Conservation (phyloP, 1,140 invertebrate genomes). For the Dendroctonus valens region DNA sequence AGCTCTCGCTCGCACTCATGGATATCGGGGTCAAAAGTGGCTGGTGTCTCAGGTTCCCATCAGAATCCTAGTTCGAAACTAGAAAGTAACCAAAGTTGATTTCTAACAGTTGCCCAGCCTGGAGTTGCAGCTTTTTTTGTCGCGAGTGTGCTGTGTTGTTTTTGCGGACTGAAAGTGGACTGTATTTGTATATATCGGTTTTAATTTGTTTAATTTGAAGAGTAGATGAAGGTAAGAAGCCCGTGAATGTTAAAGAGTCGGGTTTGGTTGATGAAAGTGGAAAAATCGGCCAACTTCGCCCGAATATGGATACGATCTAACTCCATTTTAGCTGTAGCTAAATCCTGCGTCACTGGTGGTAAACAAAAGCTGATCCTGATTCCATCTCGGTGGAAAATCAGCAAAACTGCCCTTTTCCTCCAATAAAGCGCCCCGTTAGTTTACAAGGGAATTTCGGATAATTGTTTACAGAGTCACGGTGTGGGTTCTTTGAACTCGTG, state of each 20-base stretch:
- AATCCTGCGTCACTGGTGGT: constrained; percentile 31
- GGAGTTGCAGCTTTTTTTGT: constrained; percentile 16
- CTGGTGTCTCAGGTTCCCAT: no score
- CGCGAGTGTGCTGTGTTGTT: constrained; percentile 40
- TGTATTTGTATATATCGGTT: constrained; percentile 41
- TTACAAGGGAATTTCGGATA: no score
- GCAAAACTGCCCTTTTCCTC: no score
- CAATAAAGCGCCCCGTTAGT: no score
- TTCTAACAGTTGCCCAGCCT: neutral
- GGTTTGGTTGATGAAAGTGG: neutral
- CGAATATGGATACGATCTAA: constrained; percentile 3
- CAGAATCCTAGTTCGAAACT: no score
- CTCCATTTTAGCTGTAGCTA: constrained; percentile 1
- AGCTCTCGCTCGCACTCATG: no score
- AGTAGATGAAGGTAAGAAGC: constrained; percentile 45
- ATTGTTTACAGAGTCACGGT: no score
- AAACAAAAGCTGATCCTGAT: constrained; percentile 13
- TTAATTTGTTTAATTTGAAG: constrained; percentile 40
- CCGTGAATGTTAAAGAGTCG: neutral
- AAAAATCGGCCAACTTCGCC: constrained; percentile 4
- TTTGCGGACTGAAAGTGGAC: constrained; percentile 34
- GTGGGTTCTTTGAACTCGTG: no score
- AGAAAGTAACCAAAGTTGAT: neutral
- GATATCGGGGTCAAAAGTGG: no score
- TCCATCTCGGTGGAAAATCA: no score